phyloP scores from a whole-genome alignment of 2,797 vertebrate genomes.

The Rhabdophis nuchalis region DNA sequence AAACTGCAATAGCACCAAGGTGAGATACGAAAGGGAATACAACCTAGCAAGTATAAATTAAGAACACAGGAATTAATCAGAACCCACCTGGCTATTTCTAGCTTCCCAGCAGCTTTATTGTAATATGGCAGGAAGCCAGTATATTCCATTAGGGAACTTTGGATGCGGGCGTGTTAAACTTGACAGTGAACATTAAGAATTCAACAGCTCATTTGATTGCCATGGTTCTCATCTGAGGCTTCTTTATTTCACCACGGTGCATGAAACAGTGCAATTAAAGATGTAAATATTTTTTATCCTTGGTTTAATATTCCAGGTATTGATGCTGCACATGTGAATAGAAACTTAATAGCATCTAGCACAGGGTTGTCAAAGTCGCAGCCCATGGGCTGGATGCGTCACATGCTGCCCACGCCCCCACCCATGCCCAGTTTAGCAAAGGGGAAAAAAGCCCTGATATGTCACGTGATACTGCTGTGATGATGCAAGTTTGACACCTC shows the following conservation, averaged over 20 bases:
- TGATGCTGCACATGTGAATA: not conserved
- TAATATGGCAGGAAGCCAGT: not conserved
- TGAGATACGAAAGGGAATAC: not conserved
- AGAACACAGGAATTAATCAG: not conserved
- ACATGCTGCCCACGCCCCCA: too few species aligned
- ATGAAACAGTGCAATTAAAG: conserved; percentile 42
- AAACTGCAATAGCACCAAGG: conserved; percentile 40
- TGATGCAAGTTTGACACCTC: too few species aligned
- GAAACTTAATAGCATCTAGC: not conserved
- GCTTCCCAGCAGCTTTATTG: not conserved
- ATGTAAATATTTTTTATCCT: conserved; percentile 5
- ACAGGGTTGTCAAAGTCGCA: too few species aligned
- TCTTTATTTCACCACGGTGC: conserved; percentile 2
- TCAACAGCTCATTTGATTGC: conserved; percentile 29
- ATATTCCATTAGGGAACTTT: not conserved
- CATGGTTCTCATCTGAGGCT: conserved; percentile 10
- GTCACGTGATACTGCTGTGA: too few species aligned
- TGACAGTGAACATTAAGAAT: conserved; percentile 36
- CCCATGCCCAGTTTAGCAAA: too few species aligned
- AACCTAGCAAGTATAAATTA: not conserved
- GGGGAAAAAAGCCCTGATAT: too few species aligned
- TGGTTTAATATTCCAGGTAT: conserved; percentile 18
- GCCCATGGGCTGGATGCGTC: too few species aligned
- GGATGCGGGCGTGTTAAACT: conserved; percentile 30
- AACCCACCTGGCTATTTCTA: not conserved